Evolutionary conservation across 1,140 invertebrate genomes (phyloP).

Genomic region (Caenorhabditis inopinata): DNA sequence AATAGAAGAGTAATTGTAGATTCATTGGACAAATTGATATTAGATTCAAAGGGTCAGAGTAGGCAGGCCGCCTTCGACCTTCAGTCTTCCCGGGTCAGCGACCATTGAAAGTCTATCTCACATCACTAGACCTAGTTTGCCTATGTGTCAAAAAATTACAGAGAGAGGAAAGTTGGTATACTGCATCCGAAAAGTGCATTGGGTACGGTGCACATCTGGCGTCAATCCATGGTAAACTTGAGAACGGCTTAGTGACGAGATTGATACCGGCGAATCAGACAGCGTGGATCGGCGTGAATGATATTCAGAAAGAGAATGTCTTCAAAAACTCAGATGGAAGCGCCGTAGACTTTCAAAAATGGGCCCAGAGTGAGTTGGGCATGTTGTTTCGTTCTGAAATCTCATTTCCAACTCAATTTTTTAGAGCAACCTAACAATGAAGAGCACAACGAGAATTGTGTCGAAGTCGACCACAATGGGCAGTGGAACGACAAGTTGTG

Average conservation of each 20-base stretch:
- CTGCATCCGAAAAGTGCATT: constrained; percentile 28
- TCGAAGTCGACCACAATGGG: constrained; percentile 29
- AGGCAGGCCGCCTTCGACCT: too few relatives aligned
- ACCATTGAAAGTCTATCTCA: too few relatives aligned
- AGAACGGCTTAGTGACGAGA: neutral
- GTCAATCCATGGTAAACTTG: neutral
- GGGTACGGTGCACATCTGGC: constrained; percentile 27
- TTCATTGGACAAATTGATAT: too few relatives aligned
- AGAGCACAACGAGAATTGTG: constrained; percentile 40
- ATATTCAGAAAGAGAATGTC: constrained; percentile 33
- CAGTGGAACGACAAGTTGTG: constrained; percentile 27
- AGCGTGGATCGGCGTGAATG: constrained; percentile 34
- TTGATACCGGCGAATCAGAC: neutral
- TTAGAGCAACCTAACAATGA: constrained; percentile 29
- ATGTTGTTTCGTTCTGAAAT: too few relatives aligned
- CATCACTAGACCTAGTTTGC: too few relatives aligned
- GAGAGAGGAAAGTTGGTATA: constrained; percentile 32
- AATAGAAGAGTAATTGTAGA: too few relatives aligned
- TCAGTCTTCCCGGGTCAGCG: too few relatives aligned
- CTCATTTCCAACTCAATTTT: neutral
- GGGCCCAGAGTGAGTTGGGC: constrained; percentile 14
- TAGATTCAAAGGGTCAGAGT: too few relatives aligned
- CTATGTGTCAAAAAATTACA: neutral
- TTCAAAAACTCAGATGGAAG: constrained; percentile 26
- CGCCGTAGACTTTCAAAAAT: neutral